A percentile compares a stretch with the other conserved stretches of the same genome.
phyloP scores from a whole-genome alignment of 2,113 vertebrate species.

The Polypterus bichir region DNA sequence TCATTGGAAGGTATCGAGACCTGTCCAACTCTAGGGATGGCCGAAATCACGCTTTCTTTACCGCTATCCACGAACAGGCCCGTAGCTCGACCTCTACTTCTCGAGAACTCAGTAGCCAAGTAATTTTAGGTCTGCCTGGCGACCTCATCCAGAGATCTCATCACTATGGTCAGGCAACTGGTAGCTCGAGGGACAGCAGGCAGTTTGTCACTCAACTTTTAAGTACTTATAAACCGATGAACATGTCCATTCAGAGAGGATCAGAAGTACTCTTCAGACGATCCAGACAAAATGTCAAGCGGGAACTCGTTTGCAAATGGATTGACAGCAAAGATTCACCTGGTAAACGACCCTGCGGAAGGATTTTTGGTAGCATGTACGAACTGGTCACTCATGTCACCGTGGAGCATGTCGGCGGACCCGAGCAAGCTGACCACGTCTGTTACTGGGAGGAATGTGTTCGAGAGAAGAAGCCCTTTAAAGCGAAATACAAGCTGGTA shows the following conservation, averaged over 20 bases:
- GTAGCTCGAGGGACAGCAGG: slow-evolving; percentile 36
- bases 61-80: slow-evolving; percentile 57
- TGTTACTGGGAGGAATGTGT: slow-evolving; percentile 46
- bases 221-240: slow-evolving; percentile 41
- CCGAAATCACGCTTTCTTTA: slow-evolving; percentile 44
- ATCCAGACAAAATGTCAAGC: slow-evolving; percentile 37
- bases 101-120: slow-evolving; percentile 36
- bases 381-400: slow-evolving; percentile 60
- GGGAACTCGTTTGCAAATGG: slow-evolving; percentile 57
- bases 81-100: slow-evolving; percentile 40
- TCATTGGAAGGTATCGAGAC: slow-evolving; percentile 50
- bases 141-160: slow-evolving; percentile 41
- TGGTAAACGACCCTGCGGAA: slow-evolving; percentile 42
- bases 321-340: slow-evolving; percentile 37
- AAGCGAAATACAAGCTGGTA: slow-evolving; percentile 52
- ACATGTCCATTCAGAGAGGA: slow-evolving; percentile 42
- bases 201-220: slow-evolving; percentile 47
- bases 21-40: slow-evolving; percentile 43
- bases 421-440: slow-evolving; percentile 47
- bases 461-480: slow-evolving; percentile 40
- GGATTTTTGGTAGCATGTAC: slow-evolving; percentile 53
- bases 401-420: slow-evolving; percentile 55
- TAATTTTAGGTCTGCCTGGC: slow-evolving; percentile 44
- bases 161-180: slow-evolving; percentile 29
- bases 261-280: slow-evolving; percentile 36